These are phyloP conservation scores for Urocynchramus pylzowi DNA, from an alignment of 2,113 vertebrate genomes.

Conservation along the genomic window DNA sequence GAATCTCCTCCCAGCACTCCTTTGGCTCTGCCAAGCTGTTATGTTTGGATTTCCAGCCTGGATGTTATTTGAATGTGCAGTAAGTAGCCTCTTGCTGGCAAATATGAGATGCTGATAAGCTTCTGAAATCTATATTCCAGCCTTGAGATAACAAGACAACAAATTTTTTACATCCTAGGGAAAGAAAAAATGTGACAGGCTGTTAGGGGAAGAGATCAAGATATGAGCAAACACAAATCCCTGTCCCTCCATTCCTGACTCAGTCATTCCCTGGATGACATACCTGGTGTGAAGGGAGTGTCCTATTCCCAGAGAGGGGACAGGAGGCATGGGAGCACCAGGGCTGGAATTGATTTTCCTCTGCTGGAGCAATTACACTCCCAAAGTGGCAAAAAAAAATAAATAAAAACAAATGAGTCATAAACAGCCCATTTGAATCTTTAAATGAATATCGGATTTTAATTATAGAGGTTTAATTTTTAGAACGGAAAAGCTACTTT, in stretches of 20 bases:
- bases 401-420: constrained; percentile 69
- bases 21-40: not conserved
- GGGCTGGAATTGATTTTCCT: not conserved
- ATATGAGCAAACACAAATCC: rapidly evolving
- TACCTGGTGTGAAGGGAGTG: not conserved
- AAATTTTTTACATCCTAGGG: not conserved
- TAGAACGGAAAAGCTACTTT: constrained; percentile 72
- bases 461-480: constrained; percentile 79
- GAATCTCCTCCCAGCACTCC: not conserved
- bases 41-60: not conserved
- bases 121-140: not conserved
- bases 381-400: not conserved
- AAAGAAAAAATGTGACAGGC: not conserved
- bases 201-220: not conserved
- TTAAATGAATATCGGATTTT: constrained; percentile 72
- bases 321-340: not conserved
- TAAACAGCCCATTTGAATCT: constrained; percentile 69
- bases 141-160: not conserved
- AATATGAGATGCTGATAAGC: not conserved
- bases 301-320: not conserved
- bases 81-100: not conserved
- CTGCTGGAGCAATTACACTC: not conserved
- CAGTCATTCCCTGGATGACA: not conserved
- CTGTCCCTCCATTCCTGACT: not conserved
- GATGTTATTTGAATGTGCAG: not conserved